Percentiles rank a stretch among this genome's conserved stretches.
Evolutionary conservation across 2,888 invertebrate species (phyloP).

Genomic region (Dasysyrphus tricinctus): DNA sequence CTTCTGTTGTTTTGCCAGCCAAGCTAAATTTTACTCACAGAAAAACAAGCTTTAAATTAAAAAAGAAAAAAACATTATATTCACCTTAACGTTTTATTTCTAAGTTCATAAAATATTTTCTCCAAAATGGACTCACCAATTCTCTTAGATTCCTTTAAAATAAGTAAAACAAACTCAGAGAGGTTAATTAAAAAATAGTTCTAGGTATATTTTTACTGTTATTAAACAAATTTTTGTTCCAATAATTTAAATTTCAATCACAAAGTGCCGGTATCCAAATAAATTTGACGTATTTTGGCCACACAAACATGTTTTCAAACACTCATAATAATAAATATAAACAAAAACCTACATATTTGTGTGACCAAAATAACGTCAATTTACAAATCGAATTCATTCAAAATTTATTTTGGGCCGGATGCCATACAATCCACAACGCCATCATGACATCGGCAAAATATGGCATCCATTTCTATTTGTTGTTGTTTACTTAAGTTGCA

Average conservation of each 20-base stretch:
- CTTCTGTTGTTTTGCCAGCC: no score
- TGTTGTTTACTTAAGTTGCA: constrained; percentile 56
- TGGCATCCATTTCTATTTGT: constrained; percentile 27
- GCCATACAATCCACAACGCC: constrained; percentile 31
- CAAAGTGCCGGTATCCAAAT: not conserved
- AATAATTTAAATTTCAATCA: constrained; percentile 33
- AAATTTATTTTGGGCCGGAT: not conserved
- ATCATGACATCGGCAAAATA: constrained; percentile 25
- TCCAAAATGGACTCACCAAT: not conserved
- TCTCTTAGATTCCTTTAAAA: not conserved
- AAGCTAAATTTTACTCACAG: no score
- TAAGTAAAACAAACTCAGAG: not conserved
- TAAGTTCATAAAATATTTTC: no score
- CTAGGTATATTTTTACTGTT: not conserved
- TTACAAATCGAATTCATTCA: constrained; percentile 59
- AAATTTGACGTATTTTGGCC: not conserved
- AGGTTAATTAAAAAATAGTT: not conserved
- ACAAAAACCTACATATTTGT: not conserved
- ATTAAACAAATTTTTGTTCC: not conserved
- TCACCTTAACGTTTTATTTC: no score
- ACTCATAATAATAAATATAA: not conserved
- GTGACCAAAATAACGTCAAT: constrained; percentile 23
- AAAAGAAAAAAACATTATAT: no score
- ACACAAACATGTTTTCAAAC: not conserved
- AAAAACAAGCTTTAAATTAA: no score